Base-by-base conservation (phyloP, 2,888 invertebrate species). In the Anthoptus insignis region DNA sequence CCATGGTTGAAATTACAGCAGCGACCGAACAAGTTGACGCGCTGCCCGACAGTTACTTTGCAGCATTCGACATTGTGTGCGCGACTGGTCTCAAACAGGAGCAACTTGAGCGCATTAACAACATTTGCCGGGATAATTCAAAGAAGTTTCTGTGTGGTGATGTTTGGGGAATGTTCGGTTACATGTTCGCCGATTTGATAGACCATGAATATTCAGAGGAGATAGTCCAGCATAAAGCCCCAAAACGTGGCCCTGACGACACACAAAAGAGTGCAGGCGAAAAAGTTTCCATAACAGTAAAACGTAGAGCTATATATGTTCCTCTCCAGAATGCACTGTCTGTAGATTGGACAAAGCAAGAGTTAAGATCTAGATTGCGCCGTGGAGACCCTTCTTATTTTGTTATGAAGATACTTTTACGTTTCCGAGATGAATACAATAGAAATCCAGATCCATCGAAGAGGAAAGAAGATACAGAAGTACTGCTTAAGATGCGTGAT, bases 121-220 rank as follows among this genome's bases (percentile, higher is more conserved):
- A 95, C 29, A 94, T 96, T 47, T 98, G 98, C 78, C 94, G 97
- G 11, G 94, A 96, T 59, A 94, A 95, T 58, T 95, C 95, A 49
- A 95, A 97, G 21, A 97, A 98, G 80, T 98, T 99, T 81, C 97
- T 98, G 76, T 96, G 97, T 73, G 98, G 98, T 0, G 98, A 98
- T 87, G 97, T 98, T 11, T 98, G 97, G 96, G 99, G 99, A 47
- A 97, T 96, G 92, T 97, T 97, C 88, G 99, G 99, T 0, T 99
- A 96, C 86, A 96, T 97, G 82, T 98, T 99, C 84, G 95, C 97
- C 13, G 99, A 99, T 91, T 95, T 99, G 52, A 96, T 97, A 52
- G 95, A 96, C 59, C 98, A 98, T 80, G 95, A 96, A 71, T 93
- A 92, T 69, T 93, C 92, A 0, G 92, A 92, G 65, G 91, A 92